A percentile compares a stretch with the other conserved stretches of the same genome.
Conservation (phyloP, 1,140 invertebrate species). For the Episyrphus balteatus region DNA sequence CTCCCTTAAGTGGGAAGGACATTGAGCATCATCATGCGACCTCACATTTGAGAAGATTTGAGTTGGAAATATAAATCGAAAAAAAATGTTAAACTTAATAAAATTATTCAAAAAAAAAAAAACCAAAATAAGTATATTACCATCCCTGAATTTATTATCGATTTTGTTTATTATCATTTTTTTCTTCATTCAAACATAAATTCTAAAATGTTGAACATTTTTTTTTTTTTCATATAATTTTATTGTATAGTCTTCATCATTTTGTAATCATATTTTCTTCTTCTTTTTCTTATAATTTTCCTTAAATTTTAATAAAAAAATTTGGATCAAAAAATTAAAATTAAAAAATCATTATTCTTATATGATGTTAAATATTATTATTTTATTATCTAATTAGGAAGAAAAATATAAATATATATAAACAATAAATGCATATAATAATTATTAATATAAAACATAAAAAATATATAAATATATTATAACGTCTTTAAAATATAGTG, state of each 20-base stretch:
- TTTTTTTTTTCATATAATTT: too few relatives aligned
- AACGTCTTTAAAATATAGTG: not conserved
- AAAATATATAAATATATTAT: not conserved
- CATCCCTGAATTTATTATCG: not conserved
- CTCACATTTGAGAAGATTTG: slow-evolving; percentile 10
- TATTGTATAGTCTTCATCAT: not conserved
- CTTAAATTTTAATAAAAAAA: not conserved
- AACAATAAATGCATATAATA: not conserved
- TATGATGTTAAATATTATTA: not conserved
- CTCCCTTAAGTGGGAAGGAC: slow-evolving; percentile 31
- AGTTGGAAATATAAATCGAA: slow-evolving; percentile 11
- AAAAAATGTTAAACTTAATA: not conserved
- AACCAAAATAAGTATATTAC: not conserved
- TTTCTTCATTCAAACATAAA: not conserved
- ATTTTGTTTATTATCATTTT: not conserved
- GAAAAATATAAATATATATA: not conserved
- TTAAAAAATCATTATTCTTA: not conserved
- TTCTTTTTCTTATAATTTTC: not conserved
- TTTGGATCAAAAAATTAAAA: not conserved
- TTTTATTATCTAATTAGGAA: not conserved
- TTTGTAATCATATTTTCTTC: not conserved
- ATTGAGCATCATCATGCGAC: slow-evolving; percentile 18
- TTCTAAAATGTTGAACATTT: not conserved
- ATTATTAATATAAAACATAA: not conserved
- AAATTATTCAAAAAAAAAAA: not conserved